Percentiles rank a stretch among this genome's conserved stretches.
phyloP scores from a whole-genome alignment of 2,888 invertebrate genomes.

The Tridacna gigas region DNA sequence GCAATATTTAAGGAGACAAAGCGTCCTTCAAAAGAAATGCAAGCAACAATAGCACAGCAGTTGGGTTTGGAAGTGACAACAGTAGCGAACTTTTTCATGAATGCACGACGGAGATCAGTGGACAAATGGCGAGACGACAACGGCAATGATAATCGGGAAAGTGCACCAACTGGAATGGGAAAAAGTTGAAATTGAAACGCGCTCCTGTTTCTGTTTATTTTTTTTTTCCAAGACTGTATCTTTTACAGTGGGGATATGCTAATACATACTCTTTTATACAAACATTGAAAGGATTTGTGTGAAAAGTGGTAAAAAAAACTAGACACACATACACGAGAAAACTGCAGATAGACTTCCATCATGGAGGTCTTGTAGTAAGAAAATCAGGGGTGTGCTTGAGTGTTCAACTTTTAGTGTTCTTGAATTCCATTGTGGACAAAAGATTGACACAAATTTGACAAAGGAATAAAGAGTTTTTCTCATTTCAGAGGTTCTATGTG shows the following conservation, averaged over 20 bases:
- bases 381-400: slow-evolving; percentile 38
- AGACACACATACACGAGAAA: slow-evolving; percentile 13
- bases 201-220: background rate
- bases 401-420: slow-evolving; percentile 26
- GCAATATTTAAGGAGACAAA: slow-evolving; percentile 99
- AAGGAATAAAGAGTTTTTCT: background rate
- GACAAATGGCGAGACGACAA: slow-evolving; percentile 98
- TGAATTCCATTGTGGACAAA: background rate
- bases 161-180: slow-evolving; percentile 67
- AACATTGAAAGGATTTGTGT: background rate
- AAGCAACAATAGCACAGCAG: slow-evolving; percentile 99
- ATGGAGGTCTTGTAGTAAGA: slow-evolving; percentile 7
- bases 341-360: slow-evolving; percentile 6
- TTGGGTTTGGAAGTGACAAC: slow-evolving; percentile 98
- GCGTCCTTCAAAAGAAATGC: slow-evolving; percentile 99
- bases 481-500: background rate
- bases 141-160: slow-evolving; percentile 86
- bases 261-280: too few relatives aligned
- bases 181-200: slow-evolving; percentile 61
- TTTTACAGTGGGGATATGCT: background rate
- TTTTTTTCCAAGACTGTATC: background rate
- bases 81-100: slow-evolving; percentile 99
- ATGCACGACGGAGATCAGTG: slow-evolving; percentile 94
- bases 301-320: slow-evolving; percentile 4
- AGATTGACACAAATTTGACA: background rate